These are phyloP conservation scores for Latrodectus hesperus DNA, from an alignment of 2,888 invertebrate species.

Conservation along the genomic window DNA sequence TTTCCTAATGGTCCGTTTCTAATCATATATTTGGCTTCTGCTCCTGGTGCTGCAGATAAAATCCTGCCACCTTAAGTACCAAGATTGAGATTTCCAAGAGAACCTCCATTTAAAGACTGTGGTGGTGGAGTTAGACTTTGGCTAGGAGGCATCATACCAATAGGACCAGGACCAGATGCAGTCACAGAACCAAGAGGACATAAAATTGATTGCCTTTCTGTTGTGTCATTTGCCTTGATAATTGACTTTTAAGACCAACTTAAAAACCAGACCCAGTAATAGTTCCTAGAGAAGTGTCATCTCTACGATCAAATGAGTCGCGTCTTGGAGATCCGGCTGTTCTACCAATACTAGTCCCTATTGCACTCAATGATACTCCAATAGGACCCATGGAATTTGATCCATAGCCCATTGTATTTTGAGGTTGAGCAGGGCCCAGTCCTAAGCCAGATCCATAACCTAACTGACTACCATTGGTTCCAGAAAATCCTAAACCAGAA, in stretches of 20 bases:
- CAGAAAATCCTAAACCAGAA: conserved; percentile 67
- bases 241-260: conserved; percentile 66
- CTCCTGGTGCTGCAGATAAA: conserved; percentile 90
- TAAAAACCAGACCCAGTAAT: conserved; percentile 71
- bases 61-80: conserved; percentile 78
- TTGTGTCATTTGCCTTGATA: conserved; percentile 67
- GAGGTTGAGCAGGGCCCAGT: conserved; percentile 60
- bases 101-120: conserved; percentile 77
- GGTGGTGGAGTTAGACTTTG: conserved; percentile 83
- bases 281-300: conserved; percentile 70
- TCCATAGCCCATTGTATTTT: conserved; percentile 66
- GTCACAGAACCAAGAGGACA: conserved; percentile 77
- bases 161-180: conserved; percentile 74
- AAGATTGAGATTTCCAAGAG: conserved; percentile 73
- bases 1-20: conserved; percentile 77
- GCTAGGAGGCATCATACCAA: conserved; percentile 78
- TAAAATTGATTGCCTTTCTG: conserved; percentile 79
- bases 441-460: conserved; percentile 66
- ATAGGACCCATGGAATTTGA: conserved; percentile 77
- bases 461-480: conserved; percentile 67
- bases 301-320: conserved; percentile 83
- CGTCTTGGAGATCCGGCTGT: conserved; percentile 77
- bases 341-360: conserved; percentile 72
- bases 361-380: conserved; percentile 76
- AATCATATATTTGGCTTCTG: conserved; percentile 84